Conservation (phyloP, 2,113 vertebrate genomes). For the Aptenodytes forsteri region DNA sequence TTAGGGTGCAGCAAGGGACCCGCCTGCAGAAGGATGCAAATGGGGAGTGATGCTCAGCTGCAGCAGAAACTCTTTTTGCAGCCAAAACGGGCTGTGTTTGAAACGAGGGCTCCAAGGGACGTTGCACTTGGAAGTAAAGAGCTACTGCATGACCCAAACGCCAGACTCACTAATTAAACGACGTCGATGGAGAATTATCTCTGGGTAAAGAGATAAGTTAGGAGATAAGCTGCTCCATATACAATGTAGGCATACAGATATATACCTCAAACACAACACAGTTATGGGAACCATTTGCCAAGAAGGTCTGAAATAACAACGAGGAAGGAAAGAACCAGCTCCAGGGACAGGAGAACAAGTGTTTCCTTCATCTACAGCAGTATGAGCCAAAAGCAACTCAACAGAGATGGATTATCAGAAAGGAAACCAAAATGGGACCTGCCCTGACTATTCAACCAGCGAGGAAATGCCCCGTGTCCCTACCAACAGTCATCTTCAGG, state of each 20-base stretch:
- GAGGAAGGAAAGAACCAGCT: not conserved
- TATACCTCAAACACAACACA: not conserved
- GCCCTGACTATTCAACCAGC: not conserved
- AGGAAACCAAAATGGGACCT: not conserved
- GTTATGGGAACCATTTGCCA: not conserved
- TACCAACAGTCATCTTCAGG: not conserved
- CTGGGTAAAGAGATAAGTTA: not conserved
- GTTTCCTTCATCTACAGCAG: not conserved
- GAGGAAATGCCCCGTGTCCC: not conserved
- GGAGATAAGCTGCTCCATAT: not conserved
- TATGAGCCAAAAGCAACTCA: not conserved
- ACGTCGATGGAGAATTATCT: not conserved
- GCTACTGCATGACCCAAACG: not conserved
- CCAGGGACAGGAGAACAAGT: not conserved
- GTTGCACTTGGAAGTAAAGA: not conserved
- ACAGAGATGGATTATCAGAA: not conserved
- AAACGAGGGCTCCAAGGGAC: not conserved
- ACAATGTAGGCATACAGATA: accelerated
- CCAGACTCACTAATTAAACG: not conserved
- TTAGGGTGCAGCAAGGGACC: not conserved
- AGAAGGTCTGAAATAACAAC: not conserved
- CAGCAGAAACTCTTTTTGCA: not conserved
- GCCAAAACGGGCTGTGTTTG: not conserved
- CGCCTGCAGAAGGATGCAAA: not conserved
- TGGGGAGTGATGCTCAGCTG: accelerated